phyloP scores from a whole-genome alignment of 2,797 vertebrate species.

The Xyrichtys novacula region DNA sequence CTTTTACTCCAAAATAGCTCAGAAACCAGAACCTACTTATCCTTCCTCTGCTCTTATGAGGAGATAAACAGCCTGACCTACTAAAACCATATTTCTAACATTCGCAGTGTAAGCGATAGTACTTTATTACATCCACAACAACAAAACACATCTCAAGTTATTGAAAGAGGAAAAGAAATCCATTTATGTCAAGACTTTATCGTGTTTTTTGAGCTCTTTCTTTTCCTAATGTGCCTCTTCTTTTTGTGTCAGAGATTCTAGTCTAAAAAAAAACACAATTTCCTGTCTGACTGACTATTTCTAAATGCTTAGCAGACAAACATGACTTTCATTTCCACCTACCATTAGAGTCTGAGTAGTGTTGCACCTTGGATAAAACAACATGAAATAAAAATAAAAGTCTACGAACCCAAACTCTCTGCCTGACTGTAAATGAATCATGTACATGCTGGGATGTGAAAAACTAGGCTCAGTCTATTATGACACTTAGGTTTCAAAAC shows the following conservation, averaged over 20 bases:
- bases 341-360: not conserved
- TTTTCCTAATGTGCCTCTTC: not conserved
- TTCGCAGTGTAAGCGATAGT: no score
- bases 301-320: not conserved
- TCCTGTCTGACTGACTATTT: slow-evolving; percentile 4
- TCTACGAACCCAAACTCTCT: slow-evolving; percentile 6
- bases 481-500: slow-evolving; percentile 36
- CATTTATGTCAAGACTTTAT: not conserved
- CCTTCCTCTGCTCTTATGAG: not conserved
- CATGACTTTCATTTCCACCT: not conserved
- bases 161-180: not conserved
- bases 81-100: no score
- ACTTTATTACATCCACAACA: no score
- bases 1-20: no score
- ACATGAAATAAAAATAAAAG: not conserved
- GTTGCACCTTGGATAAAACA: slow-evolving; percentile 11
- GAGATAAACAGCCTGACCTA: not conserved
- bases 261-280: not conserved
- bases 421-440: slow-evolving; percentile 25
- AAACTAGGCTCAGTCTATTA: slow-evolving; percentile 5
- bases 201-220: not conserved
- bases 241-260: not conserved
- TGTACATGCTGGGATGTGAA: not conserved
- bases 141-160: not conserved
- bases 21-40: not conserved